Conservation (phyloP, 2,797 vertebrate genomes). For the Rostrhamus sociabilis region DNA sequence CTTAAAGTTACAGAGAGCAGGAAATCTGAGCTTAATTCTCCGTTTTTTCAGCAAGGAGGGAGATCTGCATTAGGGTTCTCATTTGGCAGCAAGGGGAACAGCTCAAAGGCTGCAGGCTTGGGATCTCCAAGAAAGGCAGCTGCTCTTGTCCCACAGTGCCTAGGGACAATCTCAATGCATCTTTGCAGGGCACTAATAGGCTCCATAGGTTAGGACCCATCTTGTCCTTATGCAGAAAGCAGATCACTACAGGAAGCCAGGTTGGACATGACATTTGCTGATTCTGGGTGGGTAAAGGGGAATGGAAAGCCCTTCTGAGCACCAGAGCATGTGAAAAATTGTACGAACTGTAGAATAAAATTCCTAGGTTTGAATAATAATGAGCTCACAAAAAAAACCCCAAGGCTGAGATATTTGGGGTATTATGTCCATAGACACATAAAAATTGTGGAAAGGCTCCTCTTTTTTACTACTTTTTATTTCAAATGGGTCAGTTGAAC, state of each 20-base stretch:
- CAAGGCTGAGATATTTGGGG: neutral
- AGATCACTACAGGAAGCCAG: neutral
- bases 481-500: neutral
- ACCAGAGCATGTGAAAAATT: neutral
- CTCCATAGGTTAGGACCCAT: neutral
- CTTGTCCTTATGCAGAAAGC: neutral
- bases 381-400: neutral
- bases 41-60: neutral
- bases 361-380: neutral
- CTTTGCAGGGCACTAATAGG: neutral
- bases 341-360: neutral
- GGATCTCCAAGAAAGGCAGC: neutral
- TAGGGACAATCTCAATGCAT: neutral
- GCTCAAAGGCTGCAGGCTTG: neutral
- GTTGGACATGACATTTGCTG: neutral
- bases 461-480: neutral
- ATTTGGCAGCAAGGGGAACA: neutral
- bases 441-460: neutral
- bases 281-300: neutral
- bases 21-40: neutral
- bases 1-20: neutral
- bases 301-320: neutral
- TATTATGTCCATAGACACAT: neutral
- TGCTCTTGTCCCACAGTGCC: neutral
- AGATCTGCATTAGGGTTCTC: neutral